phyloP scores from a whole-genome alignment of 23 tunicate genomes.

The Styela plicata region DNA sequence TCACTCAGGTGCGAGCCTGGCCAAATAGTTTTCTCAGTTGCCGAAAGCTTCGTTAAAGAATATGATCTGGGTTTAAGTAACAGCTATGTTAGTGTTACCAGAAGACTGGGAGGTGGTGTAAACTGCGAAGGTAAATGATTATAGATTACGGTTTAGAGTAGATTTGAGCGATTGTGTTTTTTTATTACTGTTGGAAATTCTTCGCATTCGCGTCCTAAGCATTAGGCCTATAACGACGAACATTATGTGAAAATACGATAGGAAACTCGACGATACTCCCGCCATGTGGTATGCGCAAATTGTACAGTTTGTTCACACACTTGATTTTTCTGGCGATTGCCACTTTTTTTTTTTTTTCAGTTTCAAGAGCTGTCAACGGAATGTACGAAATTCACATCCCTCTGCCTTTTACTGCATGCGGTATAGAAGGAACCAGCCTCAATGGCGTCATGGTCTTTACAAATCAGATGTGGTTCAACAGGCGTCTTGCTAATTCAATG shows the following conservation, averaged over 20 bases:
- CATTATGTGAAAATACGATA: no score
- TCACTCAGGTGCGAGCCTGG: constrained; percentile 17
- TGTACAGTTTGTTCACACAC: no score
- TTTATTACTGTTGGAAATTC: no score
- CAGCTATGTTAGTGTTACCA: constrained; percentile 6
- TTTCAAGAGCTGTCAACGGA: constrained; percentile 16
- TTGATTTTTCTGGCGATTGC: no score
- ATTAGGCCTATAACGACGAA: no score
- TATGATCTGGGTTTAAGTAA: constrained; percentile 6
- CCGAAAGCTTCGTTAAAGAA: constrained; percentile 25
- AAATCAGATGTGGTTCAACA: constrained; percentile 45
- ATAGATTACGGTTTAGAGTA: no score
- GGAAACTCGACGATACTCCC: no score
- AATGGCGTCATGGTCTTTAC: background rate
- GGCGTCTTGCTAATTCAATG: background rate
- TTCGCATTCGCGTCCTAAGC: no score
- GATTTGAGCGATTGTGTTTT: no score
- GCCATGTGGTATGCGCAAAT: no score
- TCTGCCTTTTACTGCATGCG: constrained; percentile 30
- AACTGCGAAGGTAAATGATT: no score
- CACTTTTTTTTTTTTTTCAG: background rate
- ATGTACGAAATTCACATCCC: constrained; percentile 10
- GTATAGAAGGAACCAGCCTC: background rate
- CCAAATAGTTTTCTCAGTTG: background rate
- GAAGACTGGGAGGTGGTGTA: no score